Conservation (phyloP, 2,797 vertebrate species). For the Anguilla pacifica region DNA sequence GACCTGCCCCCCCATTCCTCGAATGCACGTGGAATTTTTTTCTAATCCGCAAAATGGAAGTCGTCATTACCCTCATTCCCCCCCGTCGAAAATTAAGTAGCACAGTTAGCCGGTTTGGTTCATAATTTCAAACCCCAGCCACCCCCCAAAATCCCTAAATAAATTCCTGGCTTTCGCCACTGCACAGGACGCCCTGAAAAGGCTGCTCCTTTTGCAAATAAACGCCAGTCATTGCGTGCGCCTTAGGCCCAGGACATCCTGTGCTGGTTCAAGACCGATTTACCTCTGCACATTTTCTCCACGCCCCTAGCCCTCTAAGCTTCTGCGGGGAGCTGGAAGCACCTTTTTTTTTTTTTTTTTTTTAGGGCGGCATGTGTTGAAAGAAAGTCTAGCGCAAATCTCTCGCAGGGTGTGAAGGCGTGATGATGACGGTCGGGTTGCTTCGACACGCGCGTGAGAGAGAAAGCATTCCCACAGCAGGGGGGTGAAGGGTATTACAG, state of each 20-base stretch:
- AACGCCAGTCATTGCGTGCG: background rate
- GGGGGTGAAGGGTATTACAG: too few relatives aligned
- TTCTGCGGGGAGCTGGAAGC: background rate
- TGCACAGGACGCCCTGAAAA: background rate
- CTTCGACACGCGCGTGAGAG: background rate
- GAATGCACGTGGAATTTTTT: too few relatives aligned
- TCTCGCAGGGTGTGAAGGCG: background rate
- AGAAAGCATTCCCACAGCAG: background rate
- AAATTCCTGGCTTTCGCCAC: background rate
- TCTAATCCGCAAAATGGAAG: too few relatives aligned
- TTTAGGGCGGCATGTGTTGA: background rate
- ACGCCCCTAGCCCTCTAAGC: background rate
- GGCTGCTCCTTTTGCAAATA: background rate
- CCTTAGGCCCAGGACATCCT: background rate
- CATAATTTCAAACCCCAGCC: background rate
- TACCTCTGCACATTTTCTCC: background rate
- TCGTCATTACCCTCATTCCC: background rate
- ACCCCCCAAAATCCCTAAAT: background rate
- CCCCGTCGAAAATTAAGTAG: background rate
- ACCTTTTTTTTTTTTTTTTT: background rate
- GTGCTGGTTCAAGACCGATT: background rate
- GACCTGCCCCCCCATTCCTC: background rate
- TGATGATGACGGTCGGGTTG: background rate
- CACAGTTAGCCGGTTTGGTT: background rate
- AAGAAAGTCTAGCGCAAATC: background rate